A percentile compares a stretch with the other conserved stretches of the same genome.
Evolutionary conservation across 2,113 vertebrate genomes (phyloP).

Genomic region (Crotalus viridis): DNA sequence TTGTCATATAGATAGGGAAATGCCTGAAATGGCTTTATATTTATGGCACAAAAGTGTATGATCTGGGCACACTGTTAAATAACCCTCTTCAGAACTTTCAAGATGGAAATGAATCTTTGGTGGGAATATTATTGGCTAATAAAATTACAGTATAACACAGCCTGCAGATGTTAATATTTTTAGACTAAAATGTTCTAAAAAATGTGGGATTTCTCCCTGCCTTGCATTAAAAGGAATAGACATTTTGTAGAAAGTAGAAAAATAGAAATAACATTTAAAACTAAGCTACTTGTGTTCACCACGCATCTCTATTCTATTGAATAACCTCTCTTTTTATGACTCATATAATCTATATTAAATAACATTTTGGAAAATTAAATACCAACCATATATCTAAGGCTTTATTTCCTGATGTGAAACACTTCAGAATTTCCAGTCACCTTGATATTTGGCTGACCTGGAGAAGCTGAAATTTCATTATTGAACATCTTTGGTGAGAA

Average conservation of each 20-base stretch:
- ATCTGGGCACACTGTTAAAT: background rate
- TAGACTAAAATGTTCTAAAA: background rate
- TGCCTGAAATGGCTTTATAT: background rate
- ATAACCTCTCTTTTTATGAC: background rate
- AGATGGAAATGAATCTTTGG: background rate
- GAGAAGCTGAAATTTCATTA: background rate
- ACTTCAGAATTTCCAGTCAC: background rate
- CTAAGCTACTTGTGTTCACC: background rate
- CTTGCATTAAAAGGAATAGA: slow-evolving; percentile 24
- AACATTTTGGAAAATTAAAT: background rate
- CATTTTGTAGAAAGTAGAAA: background rate
- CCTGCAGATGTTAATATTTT: background rate
- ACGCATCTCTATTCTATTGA: background rate
- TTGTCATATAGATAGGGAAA: background rate
- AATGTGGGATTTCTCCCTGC: background rate
- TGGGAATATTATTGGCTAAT: background rate
- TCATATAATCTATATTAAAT: background rate
- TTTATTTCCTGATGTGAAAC: background rate
- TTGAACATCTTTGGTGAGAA: background rate
- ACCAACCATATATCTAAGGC: background rate
- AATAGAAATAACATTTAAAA: background rate
- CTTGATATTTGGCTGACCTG: background rate
- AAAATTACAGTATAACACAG: background rate
- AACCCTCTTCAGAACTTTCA: slow-evolving; percentile 4
- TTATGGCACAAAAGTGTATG: background rate